Percentiles rank a stretch among this genome's conserved stretches.
phyloP scores from a whole-genome alignment of 2,888 invertebrate genomes.

The Lasioglossum marginatum region DNA sequence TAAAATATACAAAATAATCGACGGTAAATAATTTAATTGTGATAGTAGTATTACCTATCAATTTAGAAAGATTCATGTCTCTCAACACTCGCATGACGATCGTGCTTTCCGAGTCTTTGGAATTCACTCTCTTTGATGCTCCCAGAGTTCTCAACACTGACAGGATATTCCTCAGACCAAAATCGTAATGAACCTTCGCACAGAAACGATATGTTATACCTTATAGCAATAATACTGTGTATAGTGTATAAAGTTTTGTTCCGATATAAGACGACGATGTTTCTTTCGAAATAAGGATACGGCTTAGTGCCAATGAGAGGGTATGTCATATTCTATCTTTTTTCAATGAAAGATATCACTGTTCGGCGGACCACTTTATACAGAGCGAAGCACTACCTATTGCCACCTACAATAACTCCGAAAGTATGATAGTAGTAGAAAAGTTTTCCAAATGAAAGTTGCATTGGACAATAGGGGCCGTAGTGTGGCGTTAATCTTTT shows the following conservation, averaged over 20 bases:
- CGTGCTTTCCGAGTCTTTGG: conserved; percentile 96
- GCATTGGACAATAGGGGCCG: no score
- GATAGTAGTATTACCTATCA: conserved; percentile 87
- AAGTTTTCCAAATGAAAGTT: no score
- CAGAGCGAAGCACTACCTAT: no score
- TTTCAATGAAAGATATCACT: no score
- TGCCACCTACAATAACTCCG: no score
- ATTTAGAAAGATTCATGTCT: conserved; percentile 98
- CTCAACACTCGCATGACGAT: conserved; percentile 98
- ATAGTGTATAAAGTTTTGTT: background rate
- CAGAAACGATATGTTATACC: conserved; percentile 11
- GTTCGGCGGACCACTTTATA: no score
- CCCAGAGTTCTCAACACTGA: conserved; percentile 97
- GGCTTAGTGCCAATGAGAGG: no score
- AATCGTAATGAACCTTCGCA: conserved; percentile 96
- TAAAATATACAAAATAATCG: background rate
- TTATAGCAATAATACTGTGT: background rate
- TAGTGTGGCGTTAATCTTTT: no score
- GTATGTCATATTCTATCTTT: no score
- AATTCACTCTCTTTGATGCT: conserved; percentile 95
- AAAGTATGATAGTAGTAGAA: no score
- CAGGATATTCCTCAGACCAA: conserved; percentile 97
- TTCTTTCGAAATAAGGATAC: background rate
- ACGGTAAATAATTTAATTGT: background rate
- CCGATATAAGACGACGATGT: no score